A percentile compares a stretch with the other conserved stretches of the same genome.
These are phyloP conservation scores for Embiotoca jacksoni DNA, from an alignment of 2,113 vertebrate genomes.

Conservation along the genomic window DNA sequence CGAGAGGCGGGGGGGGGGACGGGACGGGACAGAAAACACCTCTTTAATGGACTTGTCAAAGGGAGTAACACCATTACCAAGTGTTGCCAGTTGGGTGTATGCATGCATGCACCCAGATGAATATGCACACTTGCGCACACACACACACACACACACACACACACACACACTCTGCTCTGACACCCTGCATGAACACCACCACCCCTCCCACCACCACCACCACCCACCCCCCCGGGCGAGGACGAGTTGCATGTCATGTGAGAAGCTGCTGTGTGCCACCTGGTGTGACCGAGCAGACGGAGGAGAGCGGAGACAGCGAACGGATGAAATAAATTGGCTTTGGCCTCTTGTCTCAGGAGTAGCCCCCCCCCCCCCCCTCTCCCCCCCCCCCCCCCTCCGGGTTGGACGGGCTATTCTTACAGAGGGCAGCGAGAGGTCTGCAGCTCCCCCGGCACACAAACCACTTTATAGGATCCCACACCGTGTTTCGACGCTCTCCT, in stretches of 20 bases:
- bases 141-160: not conserved
- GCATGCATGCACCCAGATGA: constrained; percentile 38
- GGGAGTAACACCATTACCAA: constrained; percentile 63
- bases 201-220: too few relatives aligned
- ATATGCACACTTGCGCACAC: constrained; percentile 14
- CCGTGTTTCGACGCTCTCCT: constrained; percentile 49
- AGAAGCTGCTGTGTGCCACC: constrained; percentile 52
- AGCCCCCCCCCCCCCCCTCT: constrained; percentile 29
- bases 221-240: not conserved
- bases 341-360: constrained; percentile 69
- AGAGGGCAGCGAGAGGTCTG: constrained; percentile 74
- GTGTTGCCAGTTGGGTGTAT: constrained; percentile 46
- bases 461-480: constrained; percentile 71
- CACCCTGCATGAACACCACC: constrained; percentile 25
- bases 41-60: constrained; percentile 67
- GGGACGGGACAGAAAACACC: constrained; percentile 60
- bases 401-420: constrained; percentile 74
- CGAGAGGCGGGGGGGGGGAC: not conserved
- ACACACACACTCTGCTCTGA: not conserved
- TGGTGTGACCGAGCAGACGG: constrained; percentile 58
- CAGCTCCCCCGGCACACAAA: constrained; percentile 65
- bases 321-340: constrained; percentile 70
- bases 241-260: constrained; percentile 39
- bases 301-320: constrained; percentile 31
- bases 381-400: constrained; percentile 41